Base-by-base conservation (phyloP, 2,888 invertebrate genomes). In the Cynaeus angustus region DNA sequence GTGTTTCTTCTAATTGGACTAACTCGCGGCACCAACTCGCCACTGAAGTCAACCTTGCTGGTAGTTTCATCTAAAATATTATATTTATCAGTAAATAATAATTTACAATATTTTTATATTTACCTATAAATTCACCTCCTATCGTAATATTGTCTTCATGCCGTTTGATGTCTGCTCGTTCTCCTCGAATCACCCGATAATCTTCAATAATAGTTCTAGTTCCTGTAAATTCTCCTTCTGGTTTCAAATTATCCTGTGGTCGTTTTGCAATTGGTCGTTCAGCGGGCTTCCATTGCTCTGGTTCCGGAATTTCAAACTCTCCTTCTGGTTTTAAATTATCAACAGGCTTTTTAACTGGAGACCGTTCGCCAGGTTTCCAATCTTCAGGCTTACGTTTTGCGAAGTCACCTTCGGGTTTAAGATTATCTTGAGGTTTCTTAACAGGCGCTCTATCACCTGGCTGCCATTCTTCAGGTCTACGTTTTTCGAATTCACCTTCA, bases 1-100 rank as follows among this genome's bases (percentile, higher is more conserved):
- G 93, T 94, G 78, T 93, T 92, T 61, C 93, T 88, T 75, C 93
- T 87, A 52, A 92, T 89, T 68, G 91, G 89, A 80, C 87, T 89
- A 45, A 90, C 88, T 77, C 91, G 87, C 80, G 91, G 91, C 3
- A 88, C 87, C 73, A 89, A 87, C 82, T 90, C 89, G n/a, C 90
- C 89, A 73, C 91, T 91, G 82, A 90, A 93, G 80, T 91, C 92
- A 70, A 88, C 85, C 77, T 90, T 90, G 58, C 89, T 88, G 56
- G 93, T 93, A 68, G 93, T 93, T 66, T 89, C 87, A 84, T 91
- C 93, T 93, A 83, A 74, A 87, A 86, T 65, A 68, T 67, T 50
- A 66, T 43, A 50, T 10, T 12, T 37, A 38, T 7, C 4, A 4
- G 21, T 21, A 21, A 48, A 14, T 33, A 30, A 14, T 53, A 1